Conservation (phyloP, 2,797 vertebrate species). For the Semaprochilodus insignis region DNA sequence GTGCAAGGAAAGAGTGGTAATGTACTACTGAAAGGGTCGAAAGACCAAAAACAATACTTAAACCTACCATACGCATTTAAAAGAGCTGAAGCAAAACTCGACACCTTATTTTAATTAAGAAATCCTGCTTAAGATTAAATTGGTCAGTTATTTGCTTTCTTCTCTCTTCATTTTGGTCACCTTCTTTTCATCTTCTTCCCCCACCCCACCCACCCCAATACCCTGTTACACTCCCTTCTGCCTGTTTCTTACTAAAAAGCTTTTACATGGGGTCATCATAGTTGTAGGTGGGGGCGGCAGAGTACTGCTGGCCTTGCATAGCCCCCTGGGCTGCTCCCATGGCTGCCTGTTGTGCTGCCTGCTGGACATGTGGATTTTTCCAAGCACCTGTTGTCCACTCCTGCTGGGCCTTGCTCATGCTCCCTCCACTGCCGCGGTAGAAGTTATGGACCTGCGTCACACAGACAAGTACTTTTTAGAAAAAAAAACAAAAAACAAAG, state of each 20-base stretch:
- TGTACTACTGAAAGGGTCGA: conserved; percentile 30
- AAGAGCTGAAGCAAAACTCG: conserved; percentile 21
- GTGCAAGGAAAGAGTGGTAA: conserved; percentile 10
- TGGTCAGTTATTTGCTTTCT: conserved; percentile 72
- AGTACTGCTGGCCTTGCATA: conserved; percentile 86
- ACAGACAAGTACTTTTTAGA: not conserved
- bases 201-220: conserved; percentile 57
- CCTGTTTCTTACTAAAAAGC: conserved; percentile 56
- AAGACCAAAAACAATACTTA: conserved; percentile 35
- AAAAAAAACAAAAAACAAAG: not conserved
- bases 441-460: conserved; percentile 90
- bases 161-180: conserved; percentile 52
- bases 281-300: conserved; percentile 94
- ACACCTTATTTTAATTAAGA: conserved; percentile 64
- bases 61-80: conserved; percentile 34
- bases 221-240: conserved; percentile 42
- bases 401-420: conserved; percentile 96
- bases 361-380: conserved; percentile 96
- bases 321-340: conserved; percentile 91
- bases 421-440: conserved; percentile 95
- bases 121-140: conserved; percentile 71
- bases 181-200: conserved; percentile 31
- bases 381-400: conserved; percentile 96
- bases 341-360: conserved; percentile 92
- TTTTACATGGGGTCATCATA: conserved; percentile 96